Evolutionary conservation across 2,113 vertebrate genomes (phyloP), one percentile per base, ranked within the genome.

Genomic region (Tenrec ecaudatus): DNA sequence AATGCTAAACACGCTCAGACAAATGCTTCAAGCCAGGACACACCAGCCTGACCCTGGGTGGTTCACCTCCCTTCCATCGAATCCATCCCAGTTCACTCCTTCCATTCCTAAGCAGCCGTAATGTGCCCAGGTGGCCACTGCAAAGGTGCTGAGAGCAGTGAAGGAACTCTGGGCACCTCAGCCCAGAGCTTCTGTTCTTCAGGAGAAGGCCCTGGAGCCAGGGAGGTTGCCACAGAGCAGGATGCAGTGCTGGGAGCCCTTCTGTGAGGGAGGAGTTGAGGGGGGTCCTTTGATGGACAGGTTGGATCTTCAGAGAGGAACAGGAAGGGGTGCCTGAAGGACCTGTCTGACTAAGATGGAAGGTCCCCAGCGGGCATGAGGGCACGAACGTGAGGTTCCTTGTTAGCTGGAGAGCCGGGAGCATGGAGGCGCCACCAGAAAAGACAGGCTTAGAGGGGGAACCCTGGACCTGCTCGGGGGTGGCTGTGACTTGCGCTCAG

Each of bases 341-440:
- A 7, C 7, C 6, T n/a, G 19, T 22, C 0, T 38, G 23, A 15
- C 0, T 12, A 64, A 23, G 64, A 66, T 27, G 20, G 22, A 66
- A 27, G 23, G 22, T 53, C 14, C 29, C 57, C 75, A 4, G 5
- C 23, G 23, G 1, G 8, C 7, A 3, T 0, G 31, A 81, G 33
- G 68, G 81, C 27, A 20, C 16, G 81, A 29, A 25, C 11, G 6
- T 23, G 9, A 33, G 69, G 29, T 20, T 8, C 27, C 14, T 10
- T 4, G 0, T 27, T 69, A 2, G 2, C 31, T 0, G 8, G 31
- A 47, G n/a, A 20, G 20, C 1, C 29, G 76, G 68, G 31, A 7
- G 10, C 2, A 3, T 2, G 4, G 76, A 20, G 31, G 1, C 71
- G 40, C 22, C 12, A 2, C 7, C 62, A 36, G 86, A 20, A 14